Evolutionary conservation across 2,113 vertebrate species (phyloP).

Genomic region (Rhinolophus sinicus): DNA sequence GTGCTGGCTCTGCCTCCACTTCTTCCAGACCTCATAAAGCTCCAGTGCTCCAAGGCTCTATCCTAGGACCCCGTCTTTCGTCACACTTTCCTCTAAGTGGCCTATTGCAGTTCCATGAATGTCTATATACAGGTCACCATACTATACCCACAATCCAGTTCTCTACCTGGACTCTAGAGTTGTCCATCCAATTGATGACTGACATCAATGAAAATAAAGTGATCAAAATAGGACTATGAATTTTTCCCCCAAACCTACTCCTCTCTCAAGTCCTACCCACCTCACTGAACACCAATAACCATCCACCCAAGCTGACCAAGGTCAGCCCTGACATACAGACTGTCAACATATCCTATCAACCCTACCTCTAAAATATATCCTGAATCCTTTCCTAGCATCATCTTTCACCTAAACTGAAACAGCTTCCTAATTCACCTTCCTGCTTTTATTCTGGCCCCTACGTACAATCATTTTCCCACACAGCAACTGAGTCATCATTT

Average conservation of each 20-base stretch:
- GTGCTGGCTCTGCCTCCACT: neutral
- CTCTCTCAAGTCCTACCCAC: neutral
- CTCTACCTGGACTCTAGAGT: neutral
- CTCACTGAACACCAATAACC: neutral
- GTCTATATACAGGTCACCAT: neutral
- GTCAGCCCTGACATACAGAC: neutral
- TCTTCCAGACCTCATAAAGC: neutral
- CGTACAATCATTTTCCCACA: neutral
- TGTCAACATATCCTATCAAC: neutral
- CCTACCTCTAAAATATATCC: neutral
- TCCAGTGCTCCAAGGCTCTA: neutral
- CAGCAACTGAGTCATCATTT: neutral
- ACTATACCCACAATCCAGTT: neutral
- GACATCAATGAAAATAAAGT: neutral
- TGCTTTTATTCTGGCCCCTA: conserved; percentile 3
- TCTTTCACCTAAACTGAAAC: neutral
- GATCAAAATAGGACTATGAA: neutral
- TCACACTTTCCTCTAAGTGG: neutral
- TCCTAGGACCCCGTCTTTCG: neutral
- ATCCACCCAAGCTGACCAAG: neutral
- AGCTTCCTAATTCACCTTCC: neutral
- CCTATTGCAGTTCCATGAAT: neutral
- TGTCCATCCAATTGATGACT: neutral
- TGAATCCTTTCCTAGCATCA: neutral
- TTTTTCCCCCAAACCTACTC: neutral